These are phyloP conservation scores for Agrilus mali DNA, from an alignment of 2,888 invertebrate genomes.

Conservation along the genomic window DNA sequence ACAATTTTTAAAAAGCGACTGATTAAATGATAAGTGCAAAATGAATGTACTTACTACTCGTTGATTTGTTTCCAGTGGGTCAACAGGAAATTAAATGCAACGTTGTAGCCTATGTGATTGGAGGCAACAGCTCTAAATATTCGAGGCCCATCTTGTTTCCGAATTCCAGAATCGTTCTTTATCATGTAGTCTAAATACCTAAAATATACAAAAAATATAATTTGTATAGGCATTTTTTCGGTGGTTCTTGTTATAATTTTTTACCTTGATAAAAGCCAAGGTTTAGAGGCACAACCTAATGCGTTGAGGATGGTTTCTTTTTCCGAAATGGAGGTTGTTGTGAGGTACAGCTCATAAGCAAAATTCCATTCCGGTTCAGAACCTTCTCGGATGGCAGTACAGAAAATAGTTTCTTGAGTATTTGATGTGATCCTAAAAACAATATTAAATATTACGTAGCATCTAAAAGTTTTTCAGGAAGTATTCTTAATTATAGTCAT, in stretches of 20 bases:
- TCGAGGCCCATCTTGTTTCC: conserved; percentile 47
- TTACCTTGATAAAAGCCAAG: conserved; percentile 45
- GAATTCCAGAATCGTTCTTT: conserved; percentile 37
- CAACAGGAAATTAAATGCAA: conserved; percentile 47
- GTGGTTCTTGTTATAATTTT: neutral
- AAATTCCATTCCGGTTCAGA: conserved; percentile 56
- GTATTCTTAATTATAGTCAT: too few species aligned
- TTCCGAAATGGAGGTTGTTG: conserved; percentile 43
- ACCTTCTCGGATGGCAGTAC: conserved; percentile 50
- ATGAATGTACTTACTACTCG: conserved; percentile 29
- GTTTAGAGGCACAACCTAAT: conserved; percentile 41
- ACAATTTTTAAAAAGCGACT: too few species aligned
- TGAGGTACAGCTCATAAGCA: conserved; percentile 41
- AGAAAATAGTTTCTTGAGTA: conserved; percentile 49
- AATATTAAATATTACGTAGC: too few species aligned
- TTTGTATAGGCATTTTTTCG: neutral
- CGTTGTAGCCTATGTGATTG: conserved; percentile 43
- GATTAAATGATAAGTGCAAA: neutral
- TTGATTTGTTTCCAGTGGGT: conserved; percentile 36
- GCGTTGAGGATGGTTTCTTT: conserved; percentile 44
- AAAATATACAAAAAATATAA: conserved; percentile 14
- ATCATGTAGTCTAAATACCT: conserved; percentile 24
- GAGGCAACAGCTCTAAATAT: conserved; percentile 45
- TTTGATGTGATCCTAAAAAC: conserved; percentile 46
- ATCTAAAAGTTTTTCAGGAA: too few species aligned